A percentile compares a stretch with the other conserved stretches of the same genome.
Evolutionary conservation across 2,888 invertebrate species (phyloP).

Genomic region (Sericinus montela): DNA sequence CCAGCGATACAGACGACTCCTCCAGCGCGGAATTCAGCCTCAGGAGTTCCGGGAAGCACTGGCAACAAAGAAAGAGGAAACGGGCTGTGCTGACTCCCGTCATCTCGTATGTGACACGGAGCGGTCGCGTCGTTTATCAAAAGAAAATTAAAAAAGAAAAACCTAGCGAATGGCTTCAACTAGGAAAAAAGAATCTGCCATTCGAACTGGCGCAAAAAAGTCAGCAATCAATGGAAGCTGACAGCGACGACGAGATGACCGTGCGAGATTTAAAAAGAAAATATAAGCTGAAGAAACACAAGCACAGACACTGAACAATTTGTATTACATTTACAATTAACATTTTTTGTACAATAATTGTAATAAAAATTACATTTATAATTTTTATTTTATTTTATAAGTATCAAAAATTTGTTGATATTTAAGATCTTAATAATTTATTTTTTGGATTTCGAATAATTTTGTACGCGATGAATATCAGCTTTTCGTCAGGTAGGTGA

Average conservation of each 20-base stretch:
- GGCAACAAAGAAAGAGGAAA: slow-evolving; percentile 22
- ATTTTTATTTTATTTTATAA: background rate
- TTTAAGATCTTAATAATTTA: too few relatives aligned
- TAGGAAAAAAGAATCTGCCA: slow-evolving; percentile 27
- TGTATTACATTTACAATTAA: background rate
- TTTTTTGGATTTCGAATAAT: background rate
- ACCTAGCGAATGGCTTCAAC: slow-evolving; percentile 57
- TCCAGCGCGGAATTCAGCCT: slow-evolving; percentile 23
- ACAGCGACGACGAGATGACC: slow-evolving; percentile 28
- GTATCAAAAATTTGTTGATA: background rate
- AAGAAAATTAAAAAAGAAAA: slow-evolving; percentile 60
- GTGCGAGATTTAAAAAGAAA: slow-evolving; percentile 26
- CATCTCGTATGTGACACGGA: slow-evolving; percentile 62
- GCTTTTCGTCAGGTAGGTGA: background rate
- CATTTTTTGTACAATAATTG: background rate
- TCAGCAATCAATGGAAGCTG: slow-evolving; percentile 17
- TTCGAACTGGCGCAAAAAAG: slow-evolving; percentile 10
- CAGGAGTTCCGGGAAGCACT: slow-evolving; percentile 17
- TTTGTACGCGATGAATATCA: too few relatives aligned
- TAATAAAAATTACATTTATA: background rate
- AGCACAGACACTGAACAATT: slow-evolving; percentile 19
- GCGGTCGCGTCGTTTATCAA: slow-evolving; percentile 61
- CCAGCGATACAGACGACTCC: slow-evolving; percentile 22
- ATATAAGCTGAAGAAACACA: slow-evolving; percentile 19
- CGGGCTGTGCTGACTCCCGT: slow-evolving; percentile 59